Base-by-base conservation (phyloP, 2,888 invertebrate genomes). In the Ophion slaviceki region DNA sequence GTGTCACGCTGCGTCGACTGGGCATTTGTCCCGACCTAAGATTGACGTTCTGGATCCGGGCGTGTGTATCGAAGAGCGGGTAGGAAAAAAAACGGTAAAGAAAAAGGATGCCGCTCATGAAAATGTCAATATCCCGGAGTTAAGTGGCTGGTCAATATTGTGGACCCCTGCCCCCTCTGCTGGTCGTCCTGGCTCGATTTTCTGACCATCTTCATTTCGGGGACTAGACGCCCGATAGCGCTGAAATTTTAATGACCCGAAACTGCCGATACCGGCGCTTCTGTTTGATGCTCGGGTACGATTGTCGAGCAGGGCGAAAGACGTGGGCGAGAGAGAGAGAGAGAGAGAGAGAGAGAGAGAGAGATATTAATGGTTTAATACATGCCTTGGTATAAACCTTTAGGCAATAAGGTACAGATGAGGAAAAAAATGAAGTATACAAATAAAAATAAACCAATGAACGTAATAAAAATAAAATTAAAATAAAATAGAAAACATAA, bases 101-200 rank as follows among this genome's bases (percentile, higher is more conserved):
- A 66, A 75, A 84, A 80, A 76, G 67, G 76, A 83, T 68, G 78
- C 79, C 78, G 71, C 82, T 66, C 67, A 78, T 81, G 84, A 85
- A 82, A 82, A 81, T 83, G 83, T 86, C 80, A 80, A 86, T 83
- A 80, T 62, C 70, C 59, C 80, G 78, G 45, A 78, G 75, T 86
- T 81, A 83, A 83, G 83, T 86, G 83, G 75, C 74, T 32, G 80
- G 83, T 83, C 80, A 83, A 86, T 83, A 86, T 83, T 74, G 80
- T 82, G 77, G 70, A 57, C 7, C n/a, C 32, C 64, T 17, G 57
- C 45, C 45, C 36, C 47, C 72, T 28, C n/a, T 59, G n/a, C 59
- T 47, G 67, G 36, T 17, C 24, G 4, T 81, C 68, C 24, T 59
- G 8, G 47, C 11, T 5, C 14, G 57, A n/a, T 36, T 71, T 40